Conservation (phyloP, 2,888 invertebrate genomes). For the Xanthia togata region DNA sequence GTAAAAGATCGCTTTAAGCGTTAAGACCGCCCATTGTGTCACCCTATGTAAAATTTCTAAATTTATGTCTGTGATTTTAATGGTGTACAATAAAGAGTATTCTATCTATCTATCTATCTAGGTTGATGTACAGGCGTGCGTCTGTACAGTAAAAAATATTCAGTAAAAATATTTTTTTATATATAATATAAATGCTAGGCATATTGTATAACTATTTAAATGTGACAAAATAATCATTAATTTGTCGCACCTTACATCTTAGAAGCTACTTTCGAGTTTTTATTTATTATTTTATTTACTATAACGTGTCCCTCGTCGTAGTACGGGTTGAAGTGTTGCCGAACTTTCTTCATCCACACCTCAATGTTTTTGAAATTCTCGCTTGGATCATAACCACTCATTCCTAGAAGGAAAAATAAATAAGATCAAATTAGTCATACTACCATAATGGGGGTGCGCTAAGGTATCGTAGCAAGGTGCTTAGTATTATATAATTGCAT, state of each 20-base stretch:
- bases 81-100: no score
- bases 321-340: slow-evolving; percentile 90
- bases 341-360: slow-evolving; percentile 92
- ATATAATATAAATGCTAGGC: background rate
- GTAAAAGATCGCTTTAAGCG: no score
- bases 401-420: slow-evolving; percentile 84
- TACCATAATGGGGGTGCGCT: no score
- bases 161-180: background rate
- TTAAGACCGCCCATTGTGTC: no score
- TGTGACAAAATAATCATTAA: background rate
- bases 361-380: slow-evolving; percentile 91
- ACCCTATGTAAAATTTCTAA: no score
- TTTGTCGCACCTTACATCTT: slow-evolving; percentile 68
- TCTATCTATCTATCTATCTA: no score
- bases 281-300: slow-evolving; percentile 88
- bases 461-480: no score
- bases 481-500: no score
- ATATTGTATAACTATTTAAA: background rate
- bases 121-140: no score
- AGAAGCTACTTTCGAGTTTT: slow-evolving; percentile 70
- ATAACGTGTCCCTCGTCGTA: slow-evolving; percentile 92
- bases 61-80: no score
- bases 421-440: background rate
- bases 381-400: slow-evolving; percentile 92
- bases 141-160: slow-evolving; percentile 1